Base-by-base conservation (phyloP, 2,113 vertebrate species). In the Crocuta crocuta region DNA sequence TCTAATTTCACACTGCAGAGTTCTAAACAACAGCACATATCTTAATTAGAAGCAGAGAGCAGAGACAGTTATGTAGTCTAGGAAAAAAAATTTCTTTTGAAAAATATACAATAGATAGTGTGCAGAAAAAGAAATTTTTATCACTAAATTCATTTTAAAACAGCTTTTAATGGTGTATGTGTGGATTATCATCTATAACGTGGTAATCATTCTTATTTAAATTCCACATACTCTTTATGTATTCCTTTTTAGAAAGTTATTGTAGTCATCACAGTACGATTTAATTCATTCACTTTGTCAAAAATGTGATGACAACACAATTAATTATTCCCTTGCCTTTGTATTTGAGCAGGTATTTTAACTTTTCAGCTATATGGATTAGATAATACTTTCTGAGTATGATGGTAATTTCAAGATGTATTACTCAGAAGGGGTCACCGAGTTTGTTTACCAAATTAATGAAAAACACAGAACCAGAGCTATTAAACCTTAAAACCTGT, bases 1-100 rank as follows among this genome's bases (percentile, higher is more conserved):
- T 99, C 99, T 99, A 99, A 99, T 99, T 99, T 99, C 99, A 99
- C 98, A 99, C 99, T 39, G 96, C 58, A 98, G 98, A 98, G 98
- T 98, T 99, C 98, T 99, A 99, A 99, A 99, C 98, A 99, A 99
- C 98, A 99, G 99, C 98, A 99, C 98, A 99, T 98, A 98, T 99
- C 99, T 99, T 99, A 99, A 99, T 99, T 99, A 99, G 98, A 99
- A 99, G 97, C 95, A 97, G 97, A 98, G 98, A 99, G 83, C 92
- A 95, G 96, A 95, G 97, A 99, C 98, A 98, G 98, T 98, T 99
- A 98, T 98, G 94, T 98, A 99, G 92, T 98, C 90, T 98, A 98
- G 97, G 98, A 65, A 70, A 70, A 98, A 98, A 97, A 93, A 13
- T 16, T 55, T 88, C 95, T 97, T 94, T 97, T 83, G 81, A 94